phyloP scores from a whole-genome alignment of 2,113 vertebrate genomes.

The Cyanocitta stelleri region DNA sequence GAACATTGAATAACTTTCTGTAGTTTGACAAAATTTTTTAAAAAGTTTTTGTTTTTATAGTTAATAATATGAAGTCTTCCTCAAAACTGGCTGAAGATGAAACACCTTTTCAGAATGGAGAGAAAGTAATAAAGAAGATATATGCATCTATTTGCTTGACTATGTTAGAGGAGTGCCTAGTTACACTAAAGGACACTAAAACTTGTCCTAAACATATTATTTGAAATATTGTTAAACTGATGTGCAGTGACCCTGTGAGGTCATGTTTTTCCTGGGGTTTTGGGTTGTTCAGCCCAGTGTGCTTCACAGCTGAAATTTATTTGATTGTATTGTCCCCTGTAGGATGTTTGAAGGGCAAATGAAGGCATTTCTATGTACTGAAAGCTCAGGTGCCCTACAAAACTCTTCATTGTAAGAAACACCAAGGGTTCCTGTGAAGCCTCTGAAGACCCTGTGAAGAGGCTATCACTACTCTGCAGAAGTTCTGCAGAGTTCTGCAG shows the following conservation, averaged over 20 bases:
- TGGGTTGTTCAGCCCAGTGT: background rate
- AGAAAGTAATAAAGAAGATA: background rate
- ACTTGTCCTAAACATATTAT: background rate
- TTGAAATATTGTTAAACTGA: background rate
- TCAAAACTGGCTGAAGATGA: background rate
- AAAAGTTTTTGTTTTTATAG: background rate
- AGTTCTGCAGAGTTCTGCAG: background rate
- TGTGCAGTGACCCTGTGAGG: accelerated
- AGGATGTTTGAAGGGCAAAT: background rate
- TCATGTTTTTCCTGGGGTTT: background rate
- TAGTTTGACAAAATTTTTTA: background rate
- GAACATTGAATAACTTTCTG: background rate
- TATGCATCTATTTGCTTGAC: background rate
- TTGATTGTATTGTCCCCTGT: background rate
- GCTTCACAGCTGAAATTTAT: background rate
- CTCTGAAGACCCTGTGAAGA: background rate
- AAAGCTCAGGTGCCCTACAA: background rate
- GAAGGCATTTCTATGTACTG: background rate
- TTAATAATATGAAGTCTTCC: background rate
- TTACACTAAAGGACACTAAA: background rate
- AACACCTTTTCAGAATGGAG: background rate
- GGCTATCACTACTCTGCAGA: background rate
- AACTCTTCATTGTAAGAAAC: background rate
- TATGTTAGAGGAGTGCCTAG: background rate
- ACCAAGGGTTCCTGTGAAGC: background rate